phyloP scores from a whole-genome alignment of 1,140 invertebrate species.

The Conopomorpha cramerella region DNA sequence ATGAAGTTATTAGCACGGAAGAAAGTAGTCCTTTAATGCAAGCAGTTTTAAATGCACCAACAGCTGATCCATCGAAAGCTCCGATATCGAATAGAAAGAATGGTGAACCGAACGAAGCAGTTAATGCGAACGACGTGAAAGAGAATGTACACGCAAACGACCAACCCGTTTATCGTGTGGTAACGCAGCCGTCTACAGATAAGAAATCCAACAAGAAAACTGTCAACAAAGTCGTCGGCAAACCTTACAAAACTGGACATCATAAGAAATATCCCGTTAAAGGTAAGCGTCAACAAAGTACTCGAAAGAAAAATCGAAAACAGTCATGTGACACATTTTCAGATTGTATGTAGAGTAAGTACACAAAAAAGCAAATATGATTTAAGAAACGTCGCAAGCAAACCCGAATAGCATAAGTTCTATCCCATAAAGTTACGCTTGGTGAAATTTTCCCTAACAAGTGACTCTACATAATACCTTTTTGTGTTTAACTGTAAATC shows the following conservation, averaged over 20 bases:
- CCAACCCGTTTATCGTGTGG: conserved; percentile 50
- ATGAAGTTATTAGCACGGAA: conserved; percentile 35
- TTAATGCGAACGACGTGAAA: conserved; percentile 40
- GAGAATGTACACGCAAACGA: conserved; percentile 51
- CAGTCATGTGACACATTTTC: too few relatives aligned
- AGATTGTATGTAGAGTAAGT: too few relatives aligned
- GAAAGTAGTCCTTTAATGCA: conserved; percentile 45
- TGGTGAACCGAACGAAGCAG: conserved; percentile 33
- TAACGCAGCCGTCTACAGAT: conserved; percentile 40
- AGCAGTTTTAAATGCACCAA: conserved; percentile 39
- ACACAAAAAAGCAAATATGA: too few relatives aligned
- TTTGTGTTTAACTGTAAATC: too few relatives aligned
- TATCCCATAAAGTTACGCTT: too few relatives aligned
- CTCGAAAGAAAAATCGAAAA: too few relatives aligned
- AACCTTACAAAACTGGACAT: conserved; percentile 37
- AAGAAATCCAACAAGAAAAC: conserved; percentile 41
- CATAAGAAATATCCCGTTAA: conserved; percentile 46
- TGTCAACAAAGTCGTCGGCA: conserved; percentile 14
- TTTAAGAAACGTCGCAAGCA: too few relatives aligned
- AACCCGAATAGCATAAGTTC: too few relatives aligned
- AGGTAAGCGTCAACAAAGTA: too few relatives aligned
- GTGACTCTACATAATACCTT: conserved; percentile 1
- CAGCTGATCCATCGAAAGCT: conserved; percentile 27
- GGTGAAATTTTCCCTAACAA: background rate
- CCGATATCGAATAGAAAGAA: conserved; percentile 37